Base-by-base conservation (phyloP, 2,113 vertebrate species). In the Hippolais icterina region DNA sequence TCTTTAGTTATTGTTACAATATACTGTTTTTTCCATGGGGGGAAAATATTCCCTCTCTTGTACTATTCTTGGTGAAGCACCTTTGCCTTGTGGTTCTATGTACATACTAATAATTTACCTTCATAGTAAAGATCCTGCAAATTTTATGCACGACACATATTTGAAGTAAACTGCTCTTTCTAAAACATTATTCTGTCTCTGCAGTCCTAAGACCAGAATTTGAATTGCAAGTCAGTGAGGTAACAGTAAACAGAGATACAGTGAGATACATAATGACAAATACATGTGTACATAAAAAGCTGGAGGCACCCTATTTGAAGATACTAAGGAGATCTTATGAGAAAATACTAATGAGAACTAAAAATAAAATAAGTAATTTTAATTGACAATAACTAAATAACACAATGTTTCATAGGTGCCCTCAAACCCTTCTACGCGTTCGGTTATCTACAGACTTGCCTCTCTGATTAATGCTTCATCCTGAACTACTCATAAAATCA, bases 21-120 rank as follows among this genome's bases (percentile, higher is more conserved):
- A 18, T 17, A 52, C 10, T 28, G 7, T 0, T 47, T 54, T 75
- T 69, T 23, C 12, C 2, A 5, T 7, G 9, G 3, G 2, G 13
- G 2, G 10, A 9, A 2, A 37, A 12, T 10, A 44, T 16, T 35
- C 9, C 6, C 16, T 56, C 46, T 50, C 52, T 71, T 83, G 11
- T 37, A 47, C 29, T 54, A n/a, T 24, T 87, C 50, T 79, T 93
- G 42, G 25, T 50, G 44, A 53, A 74, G 35, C 23, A 70, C 9
- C 39, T 78, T 70, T 65, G 20, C 24, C 21, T 72, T 52, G 27
- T 47, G 57, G n/a, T 56, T 66, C 54, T 69, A 11, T 35, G 4
- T 39, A 22, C 2, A 2, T 52, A 72, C 33, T 76, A 65, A 41
- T 64, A 33, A 57, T 54, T 64, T 35, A 85, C 28, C 12, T 64